A percentile compares a stretch with the other conserved stretches of the same genome.
Conservation (phyloP, 2,888 invertebrate species). For the Hyppa rectilinea region DNA sequence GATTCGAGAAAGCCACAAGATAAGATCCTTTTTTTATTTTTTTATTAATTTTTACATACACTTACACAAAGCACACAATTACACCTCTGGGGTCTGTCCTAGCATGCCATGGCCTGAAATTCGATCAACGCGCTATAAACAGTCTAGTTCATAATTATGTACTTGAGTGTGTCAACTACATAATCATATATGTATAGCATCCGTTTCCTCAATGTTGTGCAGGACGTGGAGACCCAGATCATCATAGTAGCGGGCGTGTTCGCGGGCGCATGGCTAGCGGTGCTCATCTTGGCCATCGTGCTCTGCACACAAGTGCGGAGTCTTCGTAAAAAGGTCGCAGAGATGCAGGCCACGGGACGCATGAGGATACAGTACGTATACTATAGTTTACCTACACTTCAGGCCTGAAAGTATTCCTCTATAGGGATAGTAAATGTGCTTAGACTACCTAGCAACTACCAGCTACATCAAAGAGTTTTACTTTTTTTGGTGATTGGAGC, state of each 20-base stretch:
- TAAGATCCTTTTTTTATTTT: no score
- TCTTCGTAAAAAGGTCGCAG: conserved; percentile 74
- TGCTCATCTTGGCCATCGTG: conserved; percentile 75
- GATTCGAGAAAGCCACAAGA: no score
- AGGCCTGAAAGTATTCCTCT: not conserved
- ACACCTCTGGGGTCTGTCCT: no score
- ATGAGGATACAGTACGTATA: conserved; percentile 84
- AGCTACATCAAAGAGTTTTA: no score
- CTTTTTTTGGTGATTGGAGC: no score
- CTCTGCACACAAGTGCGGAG: conserved; percentile 76
- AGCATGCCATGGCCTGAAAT: no score
- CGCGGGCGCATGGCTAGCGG: conserved; percentile 74
- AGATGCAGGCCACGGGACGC: conserved; percentile 79
- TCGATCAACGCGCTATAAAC: no score
- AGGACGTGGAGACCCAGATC: conserved; percentile 52
- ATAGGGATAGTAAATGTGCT: not conserved
- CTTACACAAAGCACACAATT: no score
- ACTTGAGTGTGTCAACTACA: not conserved
- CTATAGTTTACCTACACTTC: not conserved
- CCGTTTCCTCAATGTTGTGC: not conserved
- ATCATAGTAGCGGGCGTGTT: conserved; percentile 82
- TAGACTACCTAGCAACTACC: not conserved
- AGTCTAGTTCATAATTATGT: no score
- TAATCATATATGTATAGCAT: not conserved
- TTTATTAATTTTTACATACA: no score